Conservation (phyloP, 2,888 invertebrate species). For the Parnassius glacialis region DNA sequence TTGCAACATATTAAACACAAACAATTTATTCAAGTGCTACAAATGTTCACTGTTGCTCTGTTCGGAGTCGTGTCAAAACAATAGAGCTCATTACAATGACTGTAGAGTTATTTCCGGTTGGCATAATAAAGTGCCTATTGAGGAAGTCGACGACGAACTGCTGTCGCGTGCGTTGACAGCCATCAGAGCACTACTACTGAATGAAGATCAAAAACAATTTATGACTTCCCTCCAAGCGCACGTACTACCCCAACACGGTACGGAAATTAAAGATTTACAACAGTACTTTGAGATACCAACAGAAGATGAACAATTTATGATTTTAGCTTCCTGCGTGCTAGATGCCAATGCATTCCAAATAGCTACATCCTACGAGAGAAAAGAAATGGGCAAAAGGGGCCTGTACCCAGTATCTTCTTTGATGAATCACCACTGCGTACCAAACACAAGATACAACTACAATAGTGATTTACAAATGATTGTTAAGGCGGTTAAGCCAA, state of each 20-base stretch:
- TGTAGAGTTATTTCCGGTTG: constrained; percentile 83
- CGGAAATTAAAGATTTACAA: constrained; percentile 80
- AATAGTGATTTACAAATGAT: constrained; percentile 80
- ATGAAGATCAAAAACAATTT: constrained; percentile 72
- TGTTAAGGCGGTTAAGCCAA: constrained; percentile 80
- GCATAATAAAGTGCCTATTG: constrained; percentile 72
- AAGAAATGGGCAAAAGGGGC: constrained; percentile 79
- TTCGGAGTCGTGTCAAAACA: constrained; percentile 82
- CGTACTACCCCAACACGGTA: constrained; percentile 74
- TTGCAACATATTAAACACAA: constrained; percentile 79
- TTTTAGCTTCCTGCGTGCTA: constrained; percentile 80
- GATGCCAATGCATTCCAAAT: constrained; percentile 87
- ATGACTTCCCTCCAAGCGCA: constrained; percentile 78
- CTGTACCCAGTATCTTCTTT: constrained; percentile 84
- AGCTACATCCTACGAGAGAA: constrained; percentile 65
- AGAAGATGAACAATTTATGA: constrained; percentile 81
- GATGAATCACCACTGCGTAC: constrained; percentile 85
- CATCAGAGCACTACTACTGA: constrained; percentile 62
- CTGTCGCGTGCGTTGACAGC: constrained; percentile 63
- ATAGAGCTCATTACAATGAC: constrained; percentile 81
- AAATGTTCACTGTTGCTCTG: constrained; percentile 87
- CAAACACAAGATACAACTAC: constrained; percentile 84
- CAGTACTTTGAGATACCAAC: constrained; percentile 70
- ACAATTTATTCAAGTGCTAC: constrained; percentile 75
- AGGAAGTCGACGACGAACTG: constrained; percentile 57